Conservation (phyloP, 2,888 invertebrate species). For the Oxyteleia sp. region DNA sequence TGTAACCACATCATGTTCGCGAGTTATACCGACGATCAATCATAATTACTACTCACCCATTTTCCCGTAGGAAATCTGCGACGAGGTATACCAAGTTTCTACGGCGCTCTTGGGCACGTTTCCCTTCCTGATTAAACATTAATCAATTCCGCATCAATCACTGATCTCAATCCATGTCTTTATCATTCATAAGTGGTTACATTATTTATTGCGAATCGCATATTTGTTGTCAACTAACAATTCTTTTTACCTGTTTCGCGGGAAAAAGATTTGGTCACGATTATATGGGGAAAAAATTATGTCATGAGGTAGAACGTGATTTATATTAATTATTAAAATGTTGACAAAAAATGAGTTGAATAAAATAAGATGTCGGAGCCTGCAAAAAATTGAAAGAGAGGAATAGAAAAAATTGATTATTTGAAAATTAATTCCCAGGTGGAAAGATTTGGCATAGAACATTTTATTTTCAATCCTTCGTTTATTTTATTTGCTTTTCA, state of each 20-base stretch:
- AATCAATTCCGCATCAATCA: slow-evolving; percentile 64
- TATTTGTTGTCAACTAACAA: slow-evolving; percentile 8
- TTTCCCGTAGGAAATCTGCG: slow-evolving; percentile 90
- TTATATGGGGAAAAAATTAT: too few relatives aligned
- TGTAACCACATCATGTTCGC: slow-evolving; percentile 30
- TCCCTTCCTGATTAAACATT: slow-evolving; percentile 81
- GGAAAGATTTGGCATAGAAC: too few relatives aligned
- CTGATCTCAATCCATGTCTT: slow-evolving; percentile 26
- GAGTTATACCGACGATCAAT: slow-evolving; percentile 39
- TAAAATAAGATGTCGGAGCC: too few relatives aligned
- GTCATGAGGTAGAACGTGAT: too few relatives aligned
- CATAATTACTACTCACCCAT: slow-evolving; percentile 87
- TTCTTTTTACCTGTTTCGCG: not conserved
- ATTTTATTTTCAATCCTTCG: too few relatives aligned
- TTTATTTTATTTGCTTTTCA: too few relatives aligned
- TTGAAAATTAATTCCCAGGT: too few relatives aligned
- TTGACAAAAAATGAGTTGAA: too few relatives aligned
- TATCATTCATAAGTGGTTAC: slow-evolving; percentile 23
- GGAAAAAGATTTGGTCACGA: too few relatives aligned
- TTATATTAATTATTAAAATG: too few relatives aligned
- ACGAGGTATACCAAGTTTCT: slow-evolving; percentile 89
- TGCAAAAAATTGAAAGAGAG: too few relatives aligned
- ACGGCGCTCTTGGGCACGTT: slow-evolving; percentile 81
- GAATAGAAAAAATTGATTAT: too few relatives aligned
- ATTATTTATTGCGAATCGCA: slow-evolving; percentile 14